phyloP scores from a whole-genome alignment of 2,888 invertebrate species.

The Meteorus colon region DNA sequence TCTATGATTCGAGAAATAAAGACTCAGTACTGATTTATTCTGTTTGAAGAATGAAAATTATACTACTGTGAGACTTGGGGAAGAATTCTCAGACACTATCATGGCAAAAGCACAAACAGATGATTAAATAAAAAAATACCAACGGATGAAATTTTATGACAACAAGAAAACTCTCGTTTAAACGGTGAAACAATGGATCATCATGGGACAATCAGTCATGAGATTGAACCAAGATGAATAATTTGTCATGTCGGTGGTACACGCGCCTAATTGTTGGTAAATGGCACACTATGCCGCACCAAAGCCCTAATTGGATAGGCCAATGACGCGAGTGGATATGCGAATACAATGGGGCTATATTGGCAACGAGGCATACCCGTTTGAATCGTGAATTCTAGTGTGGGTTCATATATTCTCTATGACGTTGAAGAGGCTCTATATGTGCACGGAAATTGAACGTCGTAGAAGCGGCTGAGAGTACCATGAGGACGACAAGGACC shows the following conservation, averaged over 20 bases:
- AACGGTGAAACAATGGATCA: too few species aligned
- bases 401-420: background rate
- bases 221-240: slow-evolving; percentile 14
- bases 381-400: background rate
- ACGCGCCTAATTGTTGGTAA: slow-evolving; percentile 27
- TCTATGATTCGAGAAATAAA: too few species aligned
- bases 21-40: too few species aligned
- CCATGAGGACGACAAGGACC: slow-evolving; percentile 12
- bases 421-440: background rate
- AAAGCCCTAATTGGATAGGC: slow-evolving; percentile 8
- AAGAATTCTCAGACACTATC: too few species aligned
- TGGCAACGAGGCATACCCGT: background rate
- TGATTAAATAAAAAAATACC: too few species aligned
- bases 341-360: slow-evolving; percentile 38
- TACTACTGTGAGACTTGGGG: too few species aligned
- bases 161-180: too few species aligned
- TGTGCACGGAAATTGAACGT: background rate
- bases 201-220: background rate
- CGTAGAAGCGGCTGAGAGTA: background rate
- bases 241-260: slow-evolving; percentile 18
- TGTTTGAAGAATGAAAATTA: too few species aligned
- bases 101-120: too few species aligned
- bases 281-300: background rate
- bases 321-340: slow-evolving; percentile 25
- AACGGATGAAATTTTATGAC: too few species aligned